Percentiles rank a stretch among this genome's conserved stretches.
phyloP scores from a whole-genome alignment of 2,888 invertebrate genomes.

The Polydrusus tereticollis region DNA sequence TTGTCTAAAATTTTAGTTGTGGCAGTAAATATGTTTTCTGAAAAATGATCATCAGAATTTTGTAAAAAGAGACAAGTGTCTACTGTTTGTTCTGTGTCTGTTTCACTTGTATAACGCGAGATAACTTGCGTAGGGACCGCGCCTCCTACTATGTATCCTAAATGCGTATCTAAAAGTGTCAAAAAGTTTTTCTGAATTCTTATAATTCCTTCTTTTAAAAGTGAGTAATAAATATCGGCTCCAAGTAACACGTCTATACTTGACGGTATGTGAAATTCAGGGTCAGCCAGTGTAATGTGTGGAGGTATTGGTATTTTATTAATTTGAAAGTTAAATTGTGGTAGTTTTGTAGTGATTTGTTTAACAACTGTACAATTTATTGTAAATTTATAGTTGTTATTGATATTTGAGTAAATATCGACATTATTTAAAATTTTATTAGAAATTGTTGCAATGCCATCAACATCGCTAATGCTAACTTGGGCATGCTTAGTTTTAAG shows the following conservation, averaged over 20 bases:
- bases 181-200: slow-evolving; percentile 22
- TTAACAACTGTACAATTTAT: too few relatives aligned
- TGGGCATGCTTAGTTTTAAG: not conserved
- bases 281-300: too few relatives aligned
- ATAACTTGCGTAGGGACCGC: too few relatives aligned
- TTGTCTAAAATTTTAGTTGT: not conserved
- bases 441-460: not conserved
- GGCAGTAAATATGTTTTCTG: not conserved
- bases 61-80: not conserved
- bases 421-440: slow-evolving; percentile 22
- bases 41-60: too few relatives aligned
- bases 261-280: slow-evolving; percentile 15
- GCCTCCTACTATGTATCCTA: slow-evolving; percentile 44
- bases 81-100: not conserved
- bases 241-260: not conserved
- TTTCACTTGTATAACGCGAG: too few relatives aligned
- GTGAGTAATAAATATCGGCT: too few relatives aligned
- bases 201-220: slow-evolving; percentile 4
- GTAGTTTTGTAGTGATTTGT: slow-evolving; percentile 32
- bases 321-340: slow-evolving; percentile 20
- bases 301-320: slow-evolving; percentile 27
- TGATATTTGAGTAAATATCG: too few relatives aligned
- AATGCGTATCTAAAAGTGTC: slow-evolving; percentile 22
- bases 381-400: too few relatives aligned
- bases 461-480: not conserved